phyloP scores from a whole-genome alignment of 2,797 vertebrate genomes.

The Chaetodon trifasciatus region DNA sequence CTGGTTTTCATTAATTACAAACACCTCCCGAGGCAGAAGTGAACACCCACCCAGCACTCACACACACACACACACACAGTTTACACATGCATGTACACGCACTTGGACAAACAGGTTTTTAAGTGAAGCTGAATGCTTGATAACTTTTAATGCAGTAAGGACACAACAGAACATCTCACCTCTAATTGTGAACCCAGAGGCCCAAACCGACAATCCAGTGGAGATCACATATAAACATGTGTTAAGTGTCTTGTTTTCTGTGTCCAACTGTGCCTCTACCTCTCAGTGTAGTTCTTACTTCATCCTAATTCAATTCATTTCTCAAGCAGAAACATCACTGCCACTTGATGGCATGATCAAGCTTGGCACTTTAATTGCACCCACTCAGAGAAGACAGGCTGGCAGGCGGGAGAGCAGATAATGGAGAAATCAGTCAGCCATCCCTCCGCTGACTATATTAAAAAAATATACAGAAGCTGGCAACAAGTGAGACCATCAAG shows the following conservation, averaged over 20 bases:
- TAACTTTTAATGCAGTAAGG: slow-evolving; percentile 27
- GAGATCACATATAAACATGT: background rate
- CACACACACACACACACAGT: background rate
- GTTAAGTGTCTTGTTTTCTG: background rate
- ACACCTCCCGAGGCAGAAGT: slow-evolving; percentile 49
- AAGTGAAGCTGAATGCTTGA: slow-evolving; percentile 17
- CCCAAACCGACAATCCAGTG: background rate
- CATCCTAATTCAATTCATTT: slow-evolving; percentile 48
- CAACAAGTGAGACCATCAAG: slow-evolving; percentile 23
- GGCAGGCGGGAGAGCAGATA: slow-evolving; percentile 47
- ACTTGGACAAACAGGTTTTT: background rate
- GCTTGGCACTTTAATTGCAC: slow-evolving; percentile 69
- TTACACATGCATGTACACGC: background rate
- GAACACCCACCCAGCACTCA: slow-evolving; percentile 11
- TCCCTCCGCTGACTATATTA: slow-evolving; percentile 2
- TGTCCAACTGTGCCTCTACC: background rate
- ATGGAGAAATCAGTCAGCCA: slow-evolving; percentile 59
- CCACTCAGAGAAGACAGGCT: slow-evolving; percentile 67
- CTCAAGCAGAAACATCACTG: slow-evolving; percentile 33
- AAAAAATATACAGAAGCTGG: slow-evolving; percentile 10
- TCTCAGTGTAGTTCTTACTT: slow-evolving; percentile 3
- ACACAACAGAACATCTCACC: background rate
- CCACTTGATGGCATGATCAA: slow-evolving; percentile 61
- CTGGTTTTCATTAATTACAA: slow-evolving; percentile 77
- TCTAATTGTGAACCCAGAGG: slow-evolving; percentile 3